These are phyloP conservation scores for Bombus sylvicola DNA, from an alignment of 1,140 invertebrate genomes.

Conservation along the genomic window DNA sequence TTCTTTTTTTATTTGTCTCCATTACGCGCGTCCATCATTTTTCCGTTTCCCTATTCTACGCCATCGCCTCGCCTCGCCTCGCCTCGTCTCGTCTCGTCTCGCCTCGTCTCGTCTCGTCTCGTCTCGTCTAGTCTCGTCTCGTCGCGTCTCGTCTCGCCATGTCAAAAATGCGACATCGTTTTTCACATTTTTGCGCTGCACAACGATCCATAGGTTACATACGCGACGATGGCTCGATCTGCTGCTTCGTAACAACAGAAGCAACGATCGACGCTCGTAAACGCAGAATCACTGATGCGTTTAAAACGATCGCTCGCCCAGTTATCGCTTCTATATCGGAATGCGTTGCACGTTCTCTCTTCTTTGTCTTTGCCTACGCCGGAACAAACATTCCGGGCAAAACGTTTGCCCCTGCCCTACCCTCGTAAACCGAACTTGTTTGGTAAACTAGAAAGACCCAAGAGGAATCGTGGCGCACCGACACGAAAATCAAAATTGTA, in stretches of 20 bases:
- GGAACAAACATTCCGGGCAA: neutral
- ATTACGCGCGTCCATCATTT: conserved; percentile 62
- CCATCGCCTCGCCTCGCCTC: neutral
- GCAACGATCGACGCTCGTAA: neutral
- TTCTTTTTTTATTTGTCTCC: conserved; percentile 63
- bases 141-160: neutral
- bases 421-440: neutral
- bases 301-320: conserved; percentile 36
- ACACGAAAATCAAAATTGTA: conserved; percentile 30
- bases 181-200: conserved; percentile 48
- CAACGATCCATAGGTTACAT: conserved; percentile 60
- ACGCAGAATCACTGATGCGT: conserved; percentile 4
- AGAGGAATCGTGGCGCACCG: neutral
- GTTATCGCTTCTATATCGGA: neutral
- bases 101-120: neutral
- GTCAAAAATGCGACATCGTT: conserved; percentile 29
- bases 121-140: neutral
- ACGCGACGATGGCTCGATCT: conserved; percentile 31
- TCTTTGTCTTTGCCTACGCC: neutral
- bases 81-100: neutral
- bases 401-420: neutral
- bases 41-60: neutral
- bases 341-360: neutral
- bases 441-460: neutral
- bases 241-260: conserved; percentile 14